Base-by-base conservation (phyloP, 2,113 vertebrate species). In the Ploceus nigricollis region DNA sequence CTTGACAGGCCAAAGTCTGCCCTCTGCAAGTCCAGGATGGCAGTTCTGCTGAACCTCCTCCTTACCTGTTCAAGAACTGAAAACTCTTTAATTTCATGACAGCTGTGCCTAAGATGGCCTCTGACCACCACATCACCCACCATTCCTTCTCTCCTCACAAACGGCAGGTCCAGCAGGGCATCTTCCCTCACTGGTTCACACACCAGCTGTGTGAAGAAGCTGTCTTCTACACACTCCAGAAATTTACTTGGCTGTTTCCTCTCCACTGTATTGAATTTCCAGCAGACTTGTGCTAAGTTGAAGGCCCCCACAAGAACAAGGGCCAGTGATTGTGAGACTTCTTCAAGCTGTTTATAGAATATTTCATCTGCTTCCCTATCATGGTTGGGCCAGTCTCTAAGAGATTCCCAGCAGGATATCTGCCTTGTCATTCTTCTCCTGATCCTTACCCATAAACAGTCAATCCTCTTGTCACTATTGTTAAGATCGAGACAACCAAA, bases 41-140 rank as follows among this genome's bases (percentile, higher is more conserved):
- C 21, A 66, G 25, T 11, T 40, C 51, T 42, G n/a, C 30, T 66
- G 25, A 79, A n/a, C 7, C 4, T 21, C 31, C 7, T 80, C 24
- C 42, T 35, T 18, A 31, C 11, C 9, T 12, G 10, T 35, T 13
- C 15, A 11, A 47, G 25, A 85, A 73, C 8, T 6, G 30, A 47
- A 85, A 58, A 40, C 14, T 18, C 25, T 54, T 39, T 11, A 31
- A 45, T 66, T 79, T 80, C 35, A 31, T 28, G 15, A 40, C 0
- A 51, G 11, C 13, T 48, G 17, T 33, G 13, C 25, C 21, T n/a
- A 73, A 47, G n/a, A 40, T 0, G 0, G 39, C 39, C 39, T 35
- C 66, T 35, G 47, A 47, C 8, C 17, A 72, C 16, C 39, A 35
- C 8, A 40, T 40, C 13, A 66, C 15, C 21, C 30, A 79, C 24